A percentile compares a stretch with the other conserved stretches of the same genome.
Evolutionary conservation across 2,113 vertebrate genomes (phyloP).

Genomic region (Leucoraja erinaceus): DNA sequence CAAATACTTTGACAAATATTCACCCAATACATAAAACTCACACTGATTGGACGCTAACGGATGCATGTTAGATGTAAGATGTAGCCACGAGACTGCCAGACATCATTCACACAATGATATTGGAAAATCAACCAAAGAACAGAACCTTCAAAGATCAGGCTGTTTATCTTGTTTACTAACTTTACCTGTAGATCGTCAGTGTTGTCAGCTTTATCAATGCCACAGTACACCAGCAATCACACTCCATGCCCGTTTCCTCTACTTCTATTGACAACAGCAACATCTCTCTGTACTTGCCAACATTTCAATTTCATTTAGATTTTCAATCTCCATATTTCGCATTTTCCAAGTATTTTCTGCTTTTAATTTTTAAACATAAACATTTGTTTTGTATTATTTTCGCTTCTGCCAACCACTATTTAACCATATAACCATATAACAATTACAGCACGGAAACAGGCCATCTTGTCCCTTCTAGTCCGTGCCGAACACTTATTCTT

Average conservation of each 20-base stretch:
- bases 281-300: background rate
- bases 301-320: background rate
- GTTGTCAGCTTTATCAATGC: background rate
- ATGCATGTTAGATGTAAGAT: background rate
- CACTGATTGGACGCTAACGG: background rate
- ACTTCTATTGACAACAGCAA: no score
- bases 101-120: background rate
- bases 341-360: background rate
- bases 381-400: background rate
- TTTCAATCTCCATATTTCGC: background rate
- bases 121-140: background rate
- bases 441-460: no score
- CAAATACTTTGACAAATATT: background rate
- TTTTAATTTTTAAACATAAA: background rate
- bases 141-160: background rate
- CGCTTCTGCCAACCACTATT: background rate
- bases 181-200: background rate
- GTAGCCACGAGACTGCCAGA: background rate
- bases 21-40: background rate
- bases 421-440: no score
- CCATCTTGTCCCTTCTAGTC: no score
- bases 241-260: background rate
- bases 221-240: background rate
- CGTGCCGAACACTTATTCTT: no score
- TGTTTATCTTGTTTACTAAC: background rate